These are phyloP conservation scores for Pseudeuparius sepicola DNA, from an alignment of 2,888 invertebrate species.

Conservation along the genomic window DNA sequence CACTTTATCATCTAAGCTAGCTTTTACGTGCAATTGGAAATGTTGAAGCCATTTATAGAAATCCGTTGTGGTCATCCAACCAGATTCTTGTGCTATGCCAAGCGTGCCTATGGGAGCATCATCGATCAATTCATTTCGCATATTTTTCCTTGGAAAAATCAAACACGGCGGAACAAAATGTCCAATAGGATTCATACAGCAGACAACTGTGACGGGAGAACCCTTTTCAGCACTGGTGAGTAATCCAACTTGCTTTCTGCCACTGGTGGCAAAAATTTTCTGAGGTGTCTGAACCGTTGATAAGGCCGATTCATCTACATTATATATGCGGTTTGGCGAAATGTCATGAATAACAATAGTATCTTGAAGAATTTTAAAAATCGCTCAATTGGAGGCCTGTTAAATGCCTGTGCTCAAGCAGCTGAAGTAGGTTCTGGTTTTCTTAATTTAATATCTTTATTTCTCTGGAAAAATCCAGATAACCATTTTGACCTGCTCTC, in stretches of 20 bases:
- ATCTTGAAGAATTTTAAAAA: slow-evolving; percentile 3
- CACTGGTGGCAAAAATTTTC: too few species aligned
- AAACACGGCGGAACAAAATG: neutral
- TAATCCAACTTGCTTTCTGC: too few species aligned
- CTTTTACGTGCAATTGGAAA: slow-evolving; percentile 6
- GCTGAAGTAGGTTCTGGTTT: slow-evolving; percentile 3
- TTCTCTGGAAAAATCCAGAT: too few species aligned
- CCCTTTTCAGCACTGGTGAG: too few species aligned
- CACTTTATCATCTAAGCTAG: slow-evolving; percentile 1
- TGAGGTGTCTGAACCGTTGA: slow-evolving; percentile 3
- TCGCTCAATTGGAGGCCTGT: neutral
- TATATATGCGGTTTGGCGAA: too few species aligned
- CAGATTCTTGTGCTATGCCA: slow-evolving; percentile 5
- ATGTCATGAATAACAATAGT: neutral
- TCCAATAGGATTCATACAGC: too few species aligned
- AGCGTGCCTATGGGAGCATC: slow-evolving; percentile 2
- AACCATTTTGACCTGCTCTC: too few species aligned
- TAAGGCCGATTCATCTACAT: slow-evolving; percentile 3
- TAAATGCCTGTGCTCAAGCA: too few species aligned
- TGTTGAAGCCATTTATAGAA: slow-evolving; percentile 7
- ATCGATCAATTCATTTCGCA: slow-evolving; percentile 1
- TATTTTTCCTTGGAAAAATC: slow-evolving; percentile 1
- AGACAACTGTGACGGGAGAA: too few species aligned
- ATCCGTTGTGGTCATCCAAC: slow-evolving; percentile 4
- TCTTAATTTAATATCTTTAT: too few species aligned